Conservation (phyloP, 2,113 vertebrate species). For the Prionailurus bengalensis region DNA sequence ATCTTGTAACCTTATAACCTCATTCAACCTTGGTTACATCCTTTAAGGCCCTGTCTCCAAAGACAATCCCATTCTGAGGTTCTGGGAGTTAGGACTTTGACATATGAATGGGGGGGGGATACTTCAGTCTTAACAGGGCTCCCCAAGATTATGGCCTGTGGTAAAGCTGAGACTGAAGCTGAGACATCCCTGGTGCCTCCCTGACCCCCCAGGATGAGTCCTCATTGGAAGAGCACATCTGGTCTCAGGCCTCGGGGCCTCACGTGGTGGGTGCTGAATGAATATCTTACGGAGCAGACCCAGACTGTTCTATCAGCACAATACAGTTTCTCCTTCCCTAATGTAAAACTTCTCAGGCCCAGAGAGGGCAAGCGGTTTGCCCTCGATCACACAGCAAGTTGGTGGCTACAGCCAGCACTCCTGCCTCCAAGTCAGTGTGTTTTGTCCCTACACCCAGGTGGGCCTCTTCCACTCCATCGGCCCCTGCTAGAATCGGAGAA, state of each 20-base stretch:
- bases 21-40: neutral
- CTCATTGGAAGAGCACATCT: fast-evolving
- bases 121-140: neutral
- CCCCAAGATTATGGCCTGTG: neutral
- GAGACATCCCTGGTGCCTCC: too few species aligned
- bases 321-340: neutral
- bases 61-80: neutral
- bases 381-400: neutral
- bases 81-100: neutral
- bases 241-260: neutral
- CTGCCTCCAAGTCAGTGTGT: neutral
- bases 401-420: neutral
- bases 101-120: neutral
- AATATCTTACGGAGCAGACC: neutral
- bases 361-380: neutral
- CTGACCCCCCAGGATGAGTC: neutral
- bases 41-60: neutral
- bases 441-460: fast-evolving
- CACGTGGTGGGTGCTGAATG: fast-evolving
- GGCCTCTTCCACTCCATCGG: neutral
- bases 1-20: neutral
- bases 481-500: neutral
- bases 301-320: neutral
- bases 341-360: neutral
- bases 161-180: neutral